Conservation (phyloP, 2,888 invertebrate genomes). For the Leucophenga montana region DNA sequence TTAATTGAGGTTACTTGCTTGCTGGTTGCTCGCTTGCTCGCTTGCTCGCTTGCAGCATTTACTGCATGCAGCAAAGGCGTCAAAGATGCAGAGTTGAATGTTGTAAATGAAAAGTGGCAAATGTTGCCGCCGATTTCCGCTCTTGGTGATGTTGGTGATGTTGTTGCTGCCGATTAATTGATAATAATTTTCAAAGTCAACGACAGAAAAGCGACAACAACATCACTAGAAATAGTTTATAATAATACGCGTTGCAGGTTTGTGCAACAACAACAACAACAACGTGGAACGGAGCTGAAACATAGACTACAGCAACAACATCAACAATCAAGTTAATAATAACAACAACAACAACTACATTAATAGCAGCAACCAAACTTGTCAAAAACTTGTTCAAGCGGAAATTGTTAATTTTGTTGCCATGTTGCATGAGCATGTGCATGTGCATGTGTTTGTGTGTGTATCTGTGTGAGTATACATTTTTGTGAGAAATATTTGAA, state of each 20-base stretch:
- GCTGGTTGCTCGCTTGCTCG: too few relatives aligned
- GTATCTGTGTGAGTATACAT: constrained; percentile 1
- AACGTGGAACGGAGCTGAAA: too few relatives aligned
- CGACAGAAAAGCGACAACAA: constrained; percentile 19
- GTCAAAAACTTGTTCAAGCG: constrained; percentile 28
- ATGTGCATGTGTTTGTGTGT: constrained; percentile 8
- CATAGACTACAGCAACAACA: background rate
- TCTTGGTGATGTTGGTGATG: background rate
- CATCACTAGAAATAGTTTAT: constrained; percentile 16
- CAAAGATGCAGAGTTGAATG: background rate
- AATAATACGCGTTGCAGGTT: constrained; percentile 3
- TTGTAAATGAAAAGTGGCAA: constrained; percentile 54
- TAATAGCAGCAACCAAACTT: constrained; percentile 19
- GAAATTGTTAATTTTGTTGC: constrained; percentile 33
- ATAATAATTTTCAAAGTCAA: constrained; percentile 15
- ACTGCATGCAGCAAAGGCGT: background rate
- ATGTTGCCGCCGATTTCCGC: constrained; percentile 42
- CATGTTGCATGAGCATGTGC: constrained; percentile 11
- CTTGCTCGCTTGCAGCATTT: background rate
- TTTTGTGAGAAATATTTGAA: constrained; percentile 38
- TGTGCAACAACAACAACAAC: constrained; percentile 15
- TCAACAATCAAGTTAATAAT: background rate
- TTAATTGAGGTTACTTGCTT: constrained; percentile 13
- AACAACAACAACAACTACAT: constrained; percentile 3
- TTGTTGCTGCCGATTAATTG: constrained; percentile 10